Conservation (phyloP, 2,113 vertebrate species). For the Saccopteryx bilineata region DNA sequence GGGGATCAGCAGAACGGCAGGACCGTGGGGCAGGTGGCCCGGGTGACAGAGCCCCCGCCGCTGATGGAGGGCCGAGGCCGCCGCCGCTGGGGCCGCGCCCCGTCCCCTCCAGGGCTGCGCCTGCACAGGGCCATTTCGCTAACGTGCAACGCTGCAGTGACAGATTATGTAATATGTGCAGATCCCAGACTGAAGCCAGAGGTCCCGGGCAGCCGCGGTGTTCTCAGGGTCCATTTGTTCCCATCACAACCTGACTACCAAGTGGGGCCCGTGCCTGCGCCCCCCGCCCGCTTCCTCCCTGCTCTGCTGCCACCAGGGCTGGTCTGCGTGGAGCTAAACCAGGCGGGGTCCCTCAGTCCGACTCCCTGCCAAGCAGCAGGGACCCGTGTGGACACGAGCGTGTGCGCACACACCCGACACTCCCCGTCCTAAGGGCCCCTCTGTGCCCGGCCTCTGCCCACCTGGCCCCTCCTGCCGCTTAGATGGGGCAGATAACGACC, state of each 20-base stretch:
- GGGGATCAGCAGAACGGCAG: background rate
- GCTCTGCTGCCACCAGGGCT: background rate
- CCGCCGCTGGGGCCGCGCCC: rapidly evolving
- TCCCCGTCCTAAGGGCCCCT: background rate
- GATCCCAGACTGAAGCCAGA: slow-evolving; percentile 26
- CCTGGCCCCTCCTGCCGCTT: background rate
- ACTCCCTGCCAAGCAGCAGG: background rate
- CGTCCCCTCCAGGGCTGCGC: rapidly evolving
- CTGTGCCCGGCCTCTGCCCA: background rate
- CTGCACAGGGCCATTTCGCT: background rate
- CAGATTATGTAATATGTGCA: background rate
- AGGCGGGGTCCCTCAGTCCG: too few relatives aligned
- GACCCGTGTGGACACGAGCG: rapidly evolving
- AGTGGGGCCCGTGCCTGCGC: rapidly evolving
- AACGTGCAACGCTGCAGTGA: background rate
- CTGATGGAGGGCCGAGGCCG: rapidly evolving
- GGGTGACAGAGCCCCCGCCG: rapidly evolving
- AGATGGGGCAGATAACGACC: rapidly evolving
- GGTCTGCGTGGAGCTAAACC: rapidly evolving
- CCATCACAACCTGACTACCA: too few relatives aligned
- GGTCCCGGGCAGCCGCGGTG: background rate
- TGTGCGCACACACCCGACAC: background rate
- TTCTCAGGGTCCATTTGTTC: background rate
- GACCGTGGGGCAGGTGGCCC: rapidly evolving
- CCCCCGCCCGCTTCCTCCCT: background rate